These are phyloP conservation scores for Chesias legatella DNA, from an alignment of 2,888 invertebrate genomes.

Conservation along the genomic window DNA sequence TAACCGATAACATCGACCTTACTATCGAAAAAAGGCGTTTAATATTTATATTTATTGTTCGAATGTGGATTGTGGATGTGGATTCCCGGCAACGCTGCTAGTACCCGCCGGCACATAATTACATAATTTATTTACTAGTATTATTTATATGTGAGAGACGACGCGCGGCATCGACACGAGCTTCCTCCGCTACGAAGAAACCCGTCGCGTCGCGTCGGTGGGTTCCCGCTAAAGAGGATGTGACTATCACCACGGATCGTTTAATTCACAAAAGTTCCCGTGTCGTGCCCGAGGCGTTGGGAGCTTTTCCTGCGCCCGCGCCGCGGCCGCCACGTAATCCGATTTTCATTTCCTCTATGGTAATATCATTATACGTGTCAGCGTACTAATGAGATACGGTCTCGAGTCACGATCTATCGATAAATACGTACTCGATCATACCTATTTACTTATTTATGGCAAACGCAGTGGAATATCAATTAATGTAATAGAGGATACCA, in stretches of 20 bases:
- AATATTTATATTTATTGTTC: slow-evolving; percentile 60
- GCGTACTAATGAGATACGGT: slow-evolving; percentile 60
- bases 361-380: slow-evolving; percentile 63
- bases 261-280: slow-evolving; percentile 68
- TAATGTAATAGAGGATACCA: slow-evolving; percentile 26
- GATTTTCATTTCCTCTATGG: slow-evolving; percentile 64
- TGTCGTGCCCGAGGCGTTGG: slow-evolving; percentile 44
- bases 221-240: slow-evolving; percentile 73
- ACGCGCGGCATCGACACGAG: slow-evolving; percentile 60
- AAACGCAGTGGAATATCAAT: slow-evolving; percentile 24
- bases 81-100: slow-evolving; percentile 56
- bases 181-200: slow-evolving; percentile 55
- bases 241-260: slow-evolving; percentile 50
- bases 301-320: slow-evolving; percentile 58
- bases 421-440: slow-evolving; percentile 30
- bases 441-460: slow-evolving; percentile 24
- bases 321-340: slow-evolving; percentile 38
- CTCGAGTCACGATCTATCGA: slow-evolving; percentile 48
- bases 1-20: slow-evolving; percentile 73
- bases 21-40: slow-evolving; percentile 63
- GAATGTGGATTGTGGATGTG: slow-evolving; percentile 51
- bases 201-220: slow-evolving; percentile 37
- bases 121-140: slow-evolving; percentile 65
- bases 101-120: slow-evolving; percentile 68
- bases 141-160: slow-evolving; percentile 73